Conservation (phyloP, 2,113 vertebrate genomes). For the Scortum barcoo region DNA sequence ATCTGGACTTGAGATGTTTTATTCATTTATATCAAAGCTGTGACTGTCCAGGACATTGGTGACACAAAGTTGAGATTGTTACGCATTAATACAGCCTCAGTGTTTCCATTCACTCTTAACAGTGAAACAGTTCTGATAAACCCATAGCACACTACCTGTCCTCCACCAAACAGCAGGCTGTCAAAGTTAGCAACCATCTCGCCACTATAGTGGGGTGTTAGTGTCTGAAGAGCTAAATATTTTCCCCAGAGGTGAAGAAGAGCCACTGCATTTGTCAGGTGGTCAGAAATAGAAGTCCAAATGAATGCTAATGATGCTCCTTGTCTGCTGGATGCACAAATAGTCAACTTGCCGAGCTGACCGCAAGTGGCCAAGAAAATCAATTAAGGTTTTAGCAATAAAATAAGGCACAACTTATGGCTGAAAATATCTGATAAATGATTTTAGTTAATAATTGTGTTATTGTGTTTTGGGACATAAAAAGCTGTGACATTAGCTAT, state of each 20-base stretch:
- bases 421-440: no score
- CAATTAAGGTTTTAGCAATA: not conserved
- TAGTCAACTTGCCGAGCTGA: not conserved
- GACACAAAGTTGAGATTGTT: not conserved
- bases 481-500: no score
- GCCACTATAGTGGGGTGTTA: not conserved
- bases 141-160: no score
- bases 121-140: not conserved
- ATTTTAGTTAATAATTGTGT: no score
- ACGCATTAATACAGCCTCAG: not conserved
- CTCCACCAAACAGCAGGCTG: no score
- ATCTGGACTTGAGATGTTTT: slow-evolving; percentile 1
- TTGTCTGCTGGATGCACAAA: no score
- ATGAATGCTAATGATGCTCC: not conserved
- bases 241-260: not conserved
- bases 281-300: not conserved
- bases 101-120: not conserved
- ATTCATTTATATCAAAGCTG: not conserved
- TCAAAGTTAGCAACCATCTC: no score
- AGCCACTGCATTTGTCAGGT: not conserved
- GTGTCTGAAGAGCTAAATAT: not conserved
- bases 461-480: no score
- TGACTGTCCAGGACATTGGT: not conserved
- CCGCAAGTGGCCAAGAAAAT: not conserved
- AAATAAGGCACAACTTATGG: not conserved